Base-by-base conservation (phyloP, 2,888 invertebrate genomes). In the Glomeris marginata region DNA sequence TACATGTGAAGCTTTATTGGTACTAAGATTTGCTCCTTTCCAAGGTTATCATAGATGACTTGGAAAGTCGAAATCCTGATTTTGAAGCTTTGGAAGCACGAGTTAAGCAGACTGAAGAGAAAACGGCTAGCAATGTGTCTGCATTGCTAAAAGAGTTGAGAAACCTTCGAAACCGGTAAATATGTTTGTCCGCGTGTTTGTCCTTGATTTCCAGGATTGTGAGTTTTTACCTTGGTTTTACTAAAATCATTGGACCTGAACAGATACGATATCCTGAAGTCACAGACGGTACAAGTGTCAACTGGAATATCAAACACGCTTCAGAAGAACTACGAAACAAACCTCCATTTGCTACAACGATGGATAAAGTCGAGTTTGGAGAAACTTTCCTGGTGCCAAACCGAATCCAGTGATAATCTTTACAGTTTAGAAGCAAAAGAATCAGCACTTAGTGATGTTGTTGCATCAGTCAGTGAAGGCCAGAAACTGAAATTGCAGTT, bases 371-470 rank as follows among this genome's bases (percentile, higher is more conserved):
- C 83, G 1, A 78, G 84, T 56, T 81, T 81, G 55, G 92, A 94
- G 62, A 92, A 92, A 67, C 79, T 88, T 1, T 74, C 78, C 13
- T 92, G 92, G 90, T 94, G 92, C 64, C 76, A 81, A 61, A 86
- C 88, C 0, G 91, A 92, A 62, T 76, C 81, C 1, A 79, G 81
- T 34, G 88, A 86, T 61, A 92, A 94, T 62, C 82, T 82, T 64
- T 92, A 91, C 64, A 90, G 88, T 63, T 73, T 92, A 28, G 88
- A 92, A 71, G 86, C 90, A 0, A 94, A 94, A 69, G 63, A 66
- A n/a, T 59, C 66, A 28, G 62, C 62, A 58, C 64, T 65, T 50
- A 53, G 45, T n/a, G 38, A 44, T 16, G 16, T 34, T 10, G 11
- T 28, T 28, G 28, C 28, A 28, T 28, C 28, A 8, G 28, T 28